Evolutionary conservation across 2,797 vertebrate species (phyloP).

Genomic region (Pseudochirops corinnae): DNA sequence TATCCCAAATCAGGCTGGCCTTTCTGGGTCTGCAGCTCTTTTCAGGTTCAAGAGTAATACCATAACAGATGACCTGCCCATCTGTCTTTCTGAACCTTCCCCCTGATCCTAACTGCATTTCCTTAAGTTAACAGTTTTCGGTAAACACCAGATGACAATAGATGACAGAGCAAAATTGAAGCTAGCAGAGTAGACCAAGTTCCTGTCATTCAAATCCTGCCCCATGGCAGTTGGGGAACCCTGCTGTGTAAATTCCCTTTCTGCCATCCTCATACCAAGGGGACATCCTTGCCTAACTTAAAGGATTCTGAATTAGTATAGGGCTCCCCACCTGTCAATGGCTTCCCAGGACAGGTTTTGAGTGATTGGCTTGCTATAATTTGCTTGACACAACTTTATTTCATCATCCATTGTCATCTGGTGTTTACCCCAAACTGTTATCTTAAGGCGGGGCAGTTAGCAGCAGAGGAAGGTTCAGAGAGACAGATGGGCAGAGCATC

Average conservation of each 20-base stretch:
- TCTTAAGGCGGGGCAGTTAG: constrained; percentile 60
- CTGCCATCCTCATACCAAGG: neutral
- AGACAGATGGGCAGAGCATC: constrained; percentile 70
- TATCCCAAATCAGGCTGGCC: neutral
- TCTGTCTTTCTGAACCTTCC: neutral
- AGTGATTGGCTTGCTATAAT: constrained; percentile 20
- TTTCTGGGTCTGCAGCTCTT: constrained; percentile 18
- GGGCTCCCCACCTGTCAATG: constrained; percentile 17
- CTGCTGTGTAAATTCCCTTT: neutral
- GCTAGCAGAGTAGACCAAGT: neutral
- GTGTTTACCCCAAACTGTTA: constrained; percentile 69
- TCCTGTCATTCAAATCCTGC: neutral
- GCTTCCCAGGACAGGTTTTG: constrained; percentile 33
- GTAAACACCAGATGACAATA: neutral
- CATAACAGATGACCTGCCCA: neutral
- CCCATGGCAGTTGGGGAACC: neutral
- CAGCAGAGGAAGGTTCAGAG: constrained; percentile 59
- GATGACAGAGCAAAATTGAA: constrained; percentile 1
- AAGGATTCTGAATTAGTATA: constrained; percentile 1
- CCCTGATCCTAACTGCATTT: neutral
- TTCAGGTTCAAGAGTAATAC: neutral
- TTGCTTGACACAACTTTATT: constrained; percentile 53
- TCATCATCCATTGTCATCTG: constrained; percentile 72
- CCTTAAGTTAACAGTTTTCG: neutral
- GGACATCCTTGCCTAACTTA: neutral